Evolutionary conservation across 2,113 vertebrate genomes (phyloP), one percentile per base, ranked within the genome.

Genomic region (Lycocorax pyrrhopterus): DNA sequence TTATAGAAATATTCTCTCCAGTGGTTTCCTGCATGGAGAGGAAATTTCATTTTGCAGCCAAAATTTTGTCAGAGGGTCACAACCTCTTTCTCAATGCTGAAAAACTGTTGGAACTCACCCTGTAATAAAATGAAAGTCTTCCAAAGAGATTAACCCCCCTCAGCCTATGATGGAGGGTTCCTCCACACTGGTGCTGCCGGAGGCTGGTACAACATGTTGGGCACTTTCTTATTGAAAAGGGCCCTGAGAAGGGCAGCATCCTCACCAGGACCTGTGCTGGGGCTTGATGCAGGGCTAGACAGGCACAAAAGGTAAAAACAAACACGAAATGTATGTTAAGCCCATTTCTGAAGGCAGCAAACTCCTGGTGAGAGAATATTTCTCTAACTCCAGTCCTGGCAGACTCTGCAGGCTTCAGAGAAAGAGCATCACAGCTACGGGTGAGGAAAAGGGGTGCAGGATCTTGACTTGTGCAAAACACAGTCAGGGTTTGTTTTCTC

Each of bases 21-120:
- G 93, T 68, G 92, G 96, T 96, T 96, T 94, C 94, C 92, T 93
- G 77, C 59, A 49, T 21, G 37, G 89, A 96, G 49, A 96, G 90
- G 96, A 97, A 96, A 96, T 91, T 97, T 94, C 76, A 43, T 92
- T 93, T 95, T 90, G 69, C 88, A 93, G 96, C 96, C 96, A 97
- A 91, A 97, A 94, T 96, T 97, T 96, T 97, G 93, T 95, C 93
- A 93, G 81, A 87, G 89, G 93, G 93, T 97, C 93, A 91, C 89
- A 94, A 94, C 95, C 94, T 94, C 84, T 84, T 94, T 93, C 78
- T 82, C 73, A 68, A 78, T 32, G 53, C 76, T 90, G 93, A 94
- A 93, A 96, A 96, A 76, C 69, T 89, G 76, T 62, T 95, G 90
- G 80, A 95, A 84, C 73, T 97, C 66, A 62, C 88, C n/a, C 56